Conservation (phyloP, 2,113 vertebrate species). For the Oenanthe oenanthe region DNA sequence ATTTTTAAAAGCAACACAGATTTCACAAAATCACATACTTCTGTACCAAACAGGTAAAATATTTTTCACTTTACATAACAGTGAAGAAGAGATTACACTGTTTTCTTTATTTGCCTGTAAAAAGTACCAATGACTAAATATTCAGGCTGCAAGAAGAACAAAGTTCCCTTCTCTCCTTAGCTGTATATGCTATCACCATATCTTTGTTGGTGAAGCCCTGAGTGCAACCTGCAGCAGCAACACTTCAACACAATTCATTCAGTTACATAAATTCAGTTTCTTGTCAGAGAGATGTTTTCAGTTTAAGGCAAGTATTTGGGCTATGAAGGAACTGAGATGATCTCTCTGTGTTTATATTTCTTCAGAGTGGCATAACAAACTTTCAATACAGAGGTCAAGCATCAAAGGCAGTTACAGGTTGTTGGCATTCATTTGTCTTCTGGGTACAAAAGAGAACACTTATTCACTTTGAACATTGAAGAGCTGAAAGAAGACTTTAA, state of each 20-base stretch:
- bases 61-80: background rate
- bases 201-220: background rate
- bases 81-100: background rate
- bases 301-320: conserved; percentile 47
- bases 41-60: background rate
- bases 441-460: conserved; percentile 35
- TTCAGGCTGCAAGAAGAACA: background rate
- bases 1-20: background rate
- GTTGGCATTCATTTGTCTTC: conserved; percentile 43
- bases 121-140: background rate
- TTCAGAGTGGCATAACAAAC: conserved; percentile 23
- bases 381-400: conserved; percentile 48
- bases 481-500: conserved; percentile 39
- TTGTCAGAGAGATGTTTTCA: conserved; percentile 2
- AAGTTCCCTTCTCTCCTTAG: background rate
- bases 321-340: background rate
- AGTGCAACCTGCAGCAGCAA: background rate
- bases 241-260: background rate
- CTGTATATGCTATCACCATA: background rate
- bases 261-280: conserved; percentile 23
- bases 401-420: conserved; percentile 43
- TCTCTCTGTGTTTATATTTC: background rate
- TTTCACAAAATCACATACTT: background rate
- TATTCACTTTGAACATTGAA: conserved; percentile 37
- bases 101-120: background rate